Percentiles rank a stretch among this genome's conserved stretches.
Evolutionary conservation across 2,113 vertebrate genomes (phyloP).

Genomic region (Mungos mungo): DNA sequence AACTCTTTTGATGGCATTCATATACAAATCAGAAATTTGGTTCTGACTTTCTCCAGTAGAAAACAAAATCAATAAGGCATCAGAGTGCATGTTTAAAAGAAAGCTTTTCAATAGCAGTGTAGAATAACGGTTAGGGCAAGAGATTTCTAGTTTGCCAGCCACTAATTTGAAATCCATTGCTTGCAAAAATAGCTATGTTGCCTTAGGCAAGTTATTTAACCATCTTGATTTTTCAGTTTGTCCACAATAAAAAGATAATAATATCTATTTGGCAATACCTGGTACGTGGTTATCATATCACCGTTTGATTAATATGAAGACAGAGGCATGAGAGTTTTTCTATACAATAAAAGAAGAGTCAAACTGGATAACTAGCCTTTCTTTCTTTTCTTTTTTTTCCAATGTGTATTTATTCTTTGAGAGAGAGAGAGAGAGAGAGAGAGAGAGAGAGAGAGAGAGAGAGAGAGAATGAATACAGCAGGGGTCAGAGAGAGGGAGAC

Average conservation of each 20-base stretch:
- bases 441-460: too few species aligned
- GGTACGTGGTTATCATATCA: neutral
- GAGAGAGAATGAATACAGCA: too few species aligned
- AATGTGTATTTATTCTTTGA: too few species aligned
- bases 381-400: neutral
- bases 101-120: neutral
- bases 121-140: neutral
- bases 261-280: neutral
- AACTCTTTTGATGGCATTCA: neutral
- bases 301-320: neutral
- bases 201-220: conserved; percentile 4
- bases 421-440: too few species aligned
- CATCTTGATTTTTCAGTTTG: neutral
- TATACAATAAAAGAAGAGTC: neutral
- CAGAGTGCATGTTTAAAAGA: neutral
- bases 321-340: neutral
- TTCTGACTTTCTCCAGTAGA: neutral
- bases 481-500: too few species aligned
- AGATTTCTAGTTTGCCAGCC: neutral
- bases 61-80: neutral
- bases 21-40: neutral
- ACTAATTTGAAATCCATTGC: neutral
- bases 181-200: neutral
- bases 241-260: neutral
- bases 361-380: neutral